Evolutionary conservation across 2,113 vertebrate genomes (phyloP).

Genomic region (Istiophorus platypterus): DNA sequence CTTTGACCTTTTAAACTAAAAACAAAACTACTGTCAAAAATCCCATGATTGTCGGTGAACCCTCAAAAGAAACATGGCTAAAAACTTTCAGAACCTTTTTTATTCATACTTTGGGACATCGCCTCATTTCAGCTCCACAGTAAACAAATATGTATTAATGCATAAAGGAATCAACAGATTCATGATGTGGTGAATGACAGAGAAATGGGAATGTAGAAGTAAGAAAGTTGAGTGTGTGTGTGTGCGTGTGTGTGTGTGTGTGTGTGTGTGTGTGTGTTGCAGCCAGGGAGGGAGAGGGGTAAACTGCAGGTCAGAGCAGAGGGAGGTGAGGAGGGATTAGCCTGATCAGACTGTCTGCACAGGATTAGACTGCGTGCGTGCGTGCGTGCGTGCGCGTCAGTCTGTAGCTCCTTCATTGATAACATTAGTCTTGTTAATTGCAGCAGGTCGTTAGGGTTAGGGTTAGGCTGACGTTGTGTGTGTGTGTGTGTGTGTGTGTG

Average conservation of each 20-base stretch:
- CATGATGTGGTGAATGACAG: too few species aligned
- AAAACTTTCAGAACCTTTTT: too few species aligned
- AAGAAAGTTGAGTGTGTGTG: background rate
- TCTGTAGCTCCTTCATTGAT: background rate
- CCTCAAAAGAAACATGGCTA: too few species aligned
- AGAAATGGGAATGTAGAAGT: too few species aligned
- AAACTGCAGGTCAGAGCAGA: conserved; percentile 44
- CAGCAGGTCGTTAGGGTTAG: too few species aligned
- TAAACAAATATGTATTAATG: background rate
- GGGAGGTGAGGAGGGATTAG: conserved; percentile 78
- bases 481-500: background rate
- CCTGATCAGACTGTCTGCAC: conserved; percentile 75
- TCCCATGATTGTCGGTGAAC: too few species aligned
- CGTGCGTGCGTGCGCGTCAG: background rate
- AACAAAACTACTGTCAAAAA: background rate
- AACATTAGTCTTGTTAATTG: background rate
- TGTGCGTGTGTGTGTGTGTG: background rate
- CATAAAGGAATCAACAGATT: conserved; percentile 10
- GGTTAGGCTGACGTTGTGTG: background rate
- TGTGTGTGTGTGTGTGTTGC: conserved; percentile 3
- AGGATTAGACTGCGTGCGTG: conserved; percentile 74
- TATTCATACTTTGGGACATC: too few species aligned
- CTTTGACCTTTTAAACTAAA: too few species aligned
- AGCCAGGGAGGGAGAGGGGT: conserved; percentile 15
- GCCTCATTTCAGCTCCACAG: background rate